Conservation (phyloP, 2,113 vertebrate genomes). For the Cranoglanis bouderius region DNA sequence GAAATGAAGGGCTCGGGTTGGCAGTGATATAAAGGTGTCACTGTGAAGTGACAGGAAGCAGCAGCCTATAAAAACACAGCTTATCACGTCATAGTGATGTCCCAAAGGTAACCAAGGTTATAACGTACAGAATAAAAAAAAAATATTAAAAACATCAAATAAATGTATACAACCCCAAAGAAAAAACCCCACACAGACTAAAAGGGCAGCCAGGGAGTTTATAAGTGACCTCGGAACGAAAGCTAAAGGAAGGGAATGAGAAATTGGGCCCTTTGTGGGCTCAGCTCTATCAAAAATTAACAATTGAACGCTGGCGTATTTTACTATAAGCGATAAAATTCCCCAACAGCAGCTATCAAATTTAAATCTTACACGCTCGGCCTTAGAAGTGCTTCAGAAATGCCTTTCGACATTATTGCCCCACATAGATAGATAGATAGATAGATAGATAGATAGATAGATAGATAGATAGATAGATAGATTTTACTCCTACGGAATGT, state of each 20-base stretch:
- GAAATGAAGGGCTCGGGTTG: constrained; percentile 38
- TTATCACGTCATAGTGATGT: constrained; percentile 69
- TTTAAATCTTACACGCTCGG: constrained; percentile 54
- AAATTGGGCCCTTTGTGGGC: constrained; percentile 23
- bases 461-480: constrained; percentile 53
- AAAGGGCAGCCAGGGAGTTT: constrained; percentile 69
- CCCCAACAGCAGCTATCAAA: constrained; percentile 32
- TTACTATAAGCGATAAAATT: constrained; percentile 19
- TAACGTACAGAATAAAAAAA: constrained; percentile 60
- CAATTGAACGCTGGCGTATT: constrained; percentile 34
- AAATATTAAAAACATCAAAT: constrained; percentile 58
- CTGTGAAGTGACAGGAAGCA: constrained; percentile 68
- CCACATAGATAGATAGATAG: constrained; percentile 37
- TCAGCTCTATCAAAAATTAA: constrained; percentile 15
- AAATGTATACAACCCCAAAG: constrained; percentile 50
- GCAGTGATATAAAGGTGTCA: constrained; percentile 34
- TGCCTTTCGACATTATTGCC: constrained; percentile 73
- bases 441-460: constrained; percentile 16
- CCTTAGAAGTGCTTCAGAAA: constrained; percentile 77
- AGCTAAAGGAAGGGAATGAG: constrained; percentile 51
- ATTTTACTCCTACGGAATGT: constrained; percentile 68
- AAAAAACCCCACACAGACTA: constrained; percentile 40
- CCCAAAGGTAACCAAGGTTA: constrained; percentile 63
- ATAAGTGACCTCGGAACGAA: constrained; percentile 47
- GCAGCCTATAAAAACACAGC: constrained; percentile 76